Base-by-base conservation (phyloP, 2,888 invertebrate species). In the Xiphydria camelus region DNA sequence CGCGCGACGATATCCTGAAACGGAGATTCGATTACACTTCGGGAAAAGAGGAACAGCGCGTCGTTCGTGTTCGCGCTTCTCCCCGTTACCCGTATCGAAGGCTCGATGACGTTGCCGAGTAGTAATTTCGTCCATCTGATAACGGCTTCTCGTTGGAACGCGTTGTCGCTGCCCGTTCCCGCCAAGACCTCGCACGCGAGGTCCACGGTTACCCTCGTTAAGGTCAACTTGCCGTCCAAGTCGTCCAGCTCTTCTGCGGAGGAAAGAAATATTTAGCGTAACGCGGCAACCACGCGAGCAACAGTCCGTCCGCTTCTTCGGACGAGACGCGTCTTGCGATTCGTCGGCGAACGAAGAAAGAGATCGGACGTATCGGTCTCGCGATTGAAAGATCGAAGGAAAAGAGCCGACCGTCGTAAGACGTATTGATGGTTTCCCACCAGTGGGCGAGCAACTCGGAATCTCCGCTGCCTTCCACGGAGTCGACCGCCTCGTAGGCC, bases 401-500 rank as follows among this genome's bases (percentile, higher is more conserved):
- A 2, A 4, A 26, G 14, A 26, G 46, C 49, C 33, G 52, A 68
- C 70, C 72, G 40, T 72, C 70, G 32, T 65, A 66, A 19, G 64
- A 59, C 31, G 60, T 56, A 41, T 70, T 68, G 10, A 62, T 55
- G 15, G 57, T 68, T 48, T 71, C 63, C 62, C 59, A 66, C 72
- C 72, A 72, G n/a, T 66, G 62, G 22, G 62, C 53, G 68, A 71
- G 41, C 25, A 62, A 73, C 25, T 64, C 67, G 4, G 70, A 61
- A 42, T 74, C 73, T 18, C 70, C 70, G 45, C 63, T 63, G 6
- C 68, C 62, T 38, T 79, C 79, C 46, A 83, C 77, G 18, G 83
- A 79, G 70, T 85, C 85, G 6, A 83, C 77, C 14, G 84, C 85
- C 46, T 85, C 82, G 45, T 79, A 80, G 26, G 80, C 80, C 29